Conservation (phyloP, 2,113 vertebrate genomes). For the Callipepla squamata region DNA sequence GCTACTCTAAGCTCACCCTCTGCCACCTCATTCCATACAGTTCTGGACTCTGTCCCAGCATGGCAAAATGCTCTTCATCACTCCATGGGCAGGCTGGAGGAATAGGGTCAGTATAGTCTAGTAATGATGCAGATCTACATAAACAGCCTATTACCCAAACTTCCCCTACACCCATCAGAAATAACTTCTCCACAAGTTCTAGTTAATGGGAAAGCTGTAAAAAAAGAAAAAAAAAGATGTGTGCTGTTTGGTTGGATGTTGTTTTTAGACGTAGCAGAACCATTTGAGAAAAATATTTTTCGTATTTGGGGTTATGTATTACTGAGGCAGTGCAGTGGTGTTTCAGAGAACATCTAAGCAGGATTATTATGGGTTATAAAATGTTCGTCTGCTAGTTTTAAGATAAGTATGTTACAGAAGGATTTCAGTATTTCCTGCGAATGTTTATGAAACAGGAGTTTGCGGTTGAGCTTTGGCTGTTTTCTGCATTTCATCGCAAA, state of each 20-base stretch:
- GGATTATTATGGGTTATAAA: constrained; percentile 61
- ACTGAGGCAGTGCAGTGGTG: constrained; percentile 1
- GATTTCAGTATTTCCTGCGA: constrained; percentile 70
- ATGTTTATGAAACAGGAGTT: constrained; percentile 59
- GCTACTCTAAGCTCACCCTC: background rate
- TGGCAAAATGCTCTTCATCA: background rate
- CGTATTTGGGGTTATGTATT: background rate
- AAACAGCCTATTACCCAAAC: background rate
- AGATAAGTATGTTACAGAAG: constrained; percentile 55
- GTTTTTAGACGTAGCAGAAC: constrained; percentile 5
- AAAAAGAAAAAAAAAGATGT: background rate
- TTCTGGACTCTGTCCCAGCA: background rate
- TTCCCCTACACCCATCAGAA: background rate
- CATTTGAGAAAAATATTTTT: constrained; percentile 11
- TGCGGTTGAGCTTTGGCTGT: constrained; percentile 49
- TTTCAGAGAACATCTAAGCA: constrained; percentile 17
- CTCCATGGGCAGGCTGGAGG: background rate
- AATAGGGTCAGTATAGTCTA: background rate
- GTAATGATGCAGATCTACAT: background rate
- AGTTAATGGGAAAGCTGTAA: background rate
- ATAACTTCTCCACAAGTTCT: background rate
- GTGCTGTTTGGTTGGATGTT: background rate
- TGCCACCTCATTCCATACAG: background rate
- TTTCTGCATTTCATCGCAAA: constrained; percentile 41
- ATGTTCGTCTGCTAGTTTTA: constrained; percentile 47